Evolutionary conservation across 2,113 vertebrate species (phyloP), one percentile per base, ranked within the genome.

Genomic region (Megaceryle torquata): DNA sequence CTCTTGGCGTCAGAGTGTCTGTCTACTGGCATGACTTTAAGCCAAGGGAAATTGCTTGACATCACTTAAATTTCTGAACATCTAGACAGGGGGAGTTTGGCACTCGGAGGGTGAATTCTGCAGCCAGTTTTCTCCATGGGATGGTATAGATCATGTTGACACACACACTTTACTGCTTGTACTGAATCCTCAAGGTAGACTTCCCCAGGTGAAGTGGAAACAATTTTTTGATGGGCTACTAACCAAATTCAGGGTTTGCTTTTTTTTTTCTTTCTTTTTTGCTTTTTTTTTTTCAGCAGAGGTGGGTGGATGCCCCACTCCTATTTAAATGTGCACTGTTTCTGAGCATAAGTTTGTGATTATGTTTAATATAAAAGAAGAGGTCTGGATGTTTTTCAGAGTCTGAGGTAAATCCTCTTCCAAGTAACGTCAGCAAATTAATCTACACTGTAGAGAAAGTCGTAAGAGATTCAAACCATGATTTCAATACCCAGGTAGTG

Each of bases 21-120:
- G 96, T 95, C 94, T 96, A 5, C 91, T 88, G 95, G 90, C 95
- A 94, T 83, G 74, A 88, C 82, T 86, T 60, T 46, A 59, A 96
- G 95, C 94, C 96, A 96, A 95, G 95, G 96, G 96, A 96, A 97
- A 96, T 96, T 96, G 85, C 82, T 94, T 96, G 96, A 96, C 93
- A 95, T 97, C 93, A 96, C 94, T 95, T 94, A 37, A 39, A 46
- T 81, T 86, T 93, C 85, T 93, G 91, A 67, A 31, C 56, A 92
- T 74, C 85, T 44, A 86, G 28, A 76, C 82, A 60, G 13, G 0
- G 0, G 65, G 51, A 87, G 31, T 65, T 94, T 96, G 93, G 95
- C 95, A 91, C 90, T 88, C 46, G 0, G 56, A 77, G 56, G 93
- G 79, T 88, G 85, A 74, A 74, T 91, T 94, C 71, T 61, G 70